Conservation (phyloP, 2,113 vertebrate genomes). For the Eidolon helvum region DNA sequence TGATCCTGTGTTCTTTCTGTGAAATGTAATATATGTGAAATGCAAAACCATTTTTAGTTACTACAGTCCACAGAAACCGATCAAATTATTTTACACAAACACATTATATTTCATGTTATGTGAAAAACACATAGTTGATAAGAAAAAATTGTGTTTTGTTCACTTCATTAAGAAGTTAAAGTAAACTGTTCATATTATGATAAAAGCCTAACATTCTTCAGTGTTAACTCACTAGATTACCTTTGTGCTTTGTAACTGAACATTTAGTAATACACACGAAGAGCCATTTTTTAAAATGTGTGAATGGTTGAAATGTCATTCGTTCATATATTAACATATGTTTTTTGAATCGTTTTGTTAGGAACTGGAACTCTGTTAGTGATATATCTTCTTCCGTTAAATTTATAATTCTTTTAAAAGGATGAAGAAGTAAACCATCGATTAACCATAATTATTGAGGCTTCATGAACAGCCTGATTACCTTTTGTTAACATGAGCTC, state of each 20-base stretch:
- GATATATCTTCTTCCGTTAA: not conserved
- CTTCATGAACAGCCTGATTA: not conserved
- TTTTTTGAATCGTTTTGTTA: not conserved
- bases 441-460: not conserved
- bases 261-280: not conserved
- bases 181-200: not conserved
- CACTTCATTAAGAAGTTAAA: constrained; percentile 6
- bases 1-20: constrained; percentile 13
- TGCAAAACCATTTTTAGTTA: not conserved
- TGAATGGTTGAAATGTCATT: not conserved
- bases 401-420: not conserved
- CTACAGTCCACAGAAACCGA: not conserved
- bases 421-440: not conserved
- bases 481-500: not conserved
- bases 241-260: not conserved
- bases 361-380: not conserved
- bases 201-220: not conserved
- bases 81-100: not conserved
- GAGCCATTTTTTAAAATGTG: not conserved
- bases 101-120: not conserved
- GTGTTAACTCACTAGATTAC: not conserved
- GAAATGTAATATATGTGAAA: constrained; percentile 34
- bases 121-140: not conserved
- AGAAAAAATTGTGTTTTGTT: not conserved
- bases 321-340: not conserved